Conservation (phyloP, 2,888 invertebrate species). For the Arrhopalites spinosus region DNA sequence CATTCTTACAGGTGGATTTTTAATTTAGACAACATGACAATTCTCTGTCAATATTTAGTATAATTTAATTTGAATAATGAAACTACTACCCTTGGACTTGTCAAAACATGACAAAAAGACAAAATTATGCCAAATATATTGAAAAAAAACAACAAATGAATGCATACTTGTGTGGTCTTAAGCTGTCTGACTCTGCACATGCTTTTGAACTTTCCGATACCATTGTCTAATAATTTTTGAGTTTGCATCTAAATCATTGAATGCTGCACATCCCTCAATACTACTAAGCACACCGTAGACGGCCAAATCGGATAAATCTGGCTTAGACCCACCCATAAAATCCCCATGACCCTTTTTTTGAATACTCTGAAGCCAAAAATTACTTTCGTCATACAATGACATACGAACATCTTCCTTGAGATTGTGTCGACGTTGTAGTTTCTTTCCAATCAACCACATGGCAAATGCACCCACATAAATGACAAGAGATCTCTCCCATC, state of each 20-base stretch:
- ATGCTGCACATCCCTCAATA: constrained; percentile 91
- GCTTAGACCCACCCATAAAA: constrained; percentile 84
- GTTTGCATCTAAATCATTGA: constrained; percentile 75
- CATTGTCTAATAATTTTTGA: constrained; percentile 68
- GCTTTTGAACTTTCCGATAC: constrained; percentile 44
- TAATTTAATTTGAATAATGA: too few relatives aligned
- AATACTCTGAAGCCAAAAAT: constrained; percentile 76
- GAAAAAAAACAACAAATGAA: too few relatives aligned
- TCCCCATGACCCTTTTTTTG: constrained; percentile 67
- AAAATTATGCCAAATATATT: too few relatives aligned
- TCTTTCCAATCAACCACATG: constrained; percentile 91
- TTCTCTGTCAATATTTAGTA: too few relatives aligned
- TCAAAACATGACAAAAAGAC: too few relatives aligned
- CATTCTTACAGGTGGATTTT: too few relatives aligned
- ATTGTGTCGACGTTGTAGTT: constrained; percentile 80
- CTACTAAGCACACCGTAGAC: constrained; percentile 89
- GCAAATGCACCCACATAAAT: constrained; percentile 90
- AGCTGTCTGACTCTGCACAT: background rate
- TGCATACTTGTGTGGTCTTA: too few relatives aligned
- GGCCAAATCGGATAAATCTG: constrained; percentile 90
- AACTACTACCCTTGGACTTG: too few relatives aligned
- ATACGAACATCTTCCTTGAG: constrained; percentile 85
- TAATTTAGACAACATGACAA: too few relatives aligned
- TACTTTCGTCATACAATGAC: constrained; percentile 87
- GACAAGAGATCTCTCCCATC: constrained; percentile 82